Evolutionary conservation across 1,140 invertebrate genomes (phyloP).

Genomic region (Ridgeia piscesae): DNA sequence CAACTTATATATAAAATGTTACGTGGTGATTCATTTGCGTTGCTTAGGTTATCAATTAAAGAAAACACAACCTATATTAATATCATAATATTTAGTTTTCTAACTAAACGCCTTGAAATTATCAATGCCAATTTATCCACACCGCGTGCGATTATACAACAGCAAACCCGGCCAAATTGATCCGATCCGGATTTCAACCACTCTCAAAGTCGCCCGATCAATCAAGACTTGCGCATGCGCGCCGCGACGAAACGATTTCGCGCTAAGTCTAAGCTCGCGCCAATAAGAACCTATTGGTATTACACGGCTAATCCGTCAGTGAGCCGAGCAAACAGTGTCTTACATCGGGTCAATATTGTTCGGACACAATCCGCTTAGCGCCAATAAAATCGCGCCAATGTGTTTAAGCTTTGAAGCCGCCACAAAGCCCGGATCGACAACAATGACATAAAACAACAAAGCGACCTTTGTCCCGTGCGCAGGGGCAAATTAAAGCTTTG

Average conservation of each 20-base stretch:
- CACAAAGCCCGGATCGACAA: not conserved
- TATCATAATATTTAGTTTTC: no score
- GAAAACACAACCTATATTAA: no score
- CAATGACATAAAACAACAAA: not conserved
- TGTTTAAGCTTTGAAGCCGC: not conserved
- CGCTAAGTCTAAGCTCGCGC: not conserved
- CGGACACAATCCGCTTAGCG: not conserved
- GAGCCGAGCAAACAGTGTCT: not conserved
- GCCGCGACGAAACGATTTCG: not conserved
- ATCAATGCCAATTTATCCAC: not conserved
- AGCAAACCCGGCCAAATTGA: not conserved
- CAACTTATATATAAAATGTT: no score
- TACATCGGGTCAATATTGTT: not conserved
- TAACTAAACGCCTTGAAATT: no score
- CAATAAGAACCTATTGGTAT: not conserved
- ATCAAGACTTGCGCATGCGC: not conserved
- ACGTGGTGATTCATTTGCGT: no score
- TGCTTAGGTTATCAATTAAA: no score
- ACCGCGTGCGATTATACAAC: not conserved
- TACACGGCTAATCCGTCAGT: not conserved
- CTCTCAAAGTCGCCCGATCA: not conserved
- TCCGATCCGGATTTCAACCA: not conserved
- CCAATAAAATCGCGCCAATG: not conserved
- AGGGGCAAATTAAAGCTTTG: not conserved
- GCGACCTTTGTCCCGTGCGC: not conserved